Conservation (phyloP, 2,113 vertebrate genomes). For the Leptobrachium leishanense region DNA sequence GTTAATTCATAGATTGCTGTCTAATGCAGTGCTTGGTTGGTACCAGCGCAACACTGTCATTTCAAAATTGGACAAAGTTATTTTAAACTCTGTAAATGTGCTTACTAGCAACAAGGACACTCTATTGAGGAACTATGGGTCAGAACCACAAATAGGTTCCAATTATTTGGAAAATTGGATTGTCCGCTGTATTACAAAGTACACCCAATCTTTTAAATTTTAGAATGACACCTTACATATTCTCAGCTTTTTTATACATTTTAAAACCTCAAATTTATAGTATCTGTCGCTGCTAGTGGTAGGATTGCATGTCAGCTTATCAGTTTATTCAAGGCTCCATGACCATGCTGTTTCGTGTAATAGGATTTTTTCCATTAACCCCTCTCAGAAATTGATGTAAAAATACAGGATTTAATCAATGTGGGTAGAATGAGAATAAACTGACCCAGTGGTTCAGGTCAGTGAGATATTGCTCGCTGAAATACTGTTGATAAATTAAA, state of each 20-base stretch:
- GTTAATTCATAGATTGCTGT: too few species aligned
- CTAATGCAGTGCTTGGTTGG: too few species aligned
- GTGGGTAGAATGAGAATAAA: not conserved
- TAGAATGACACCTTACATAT: not conserved
- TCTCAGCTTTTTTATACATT: not conserved
- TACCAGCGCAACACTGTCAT: too few species aligned
- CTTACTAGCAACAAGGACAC: too few species aligned
- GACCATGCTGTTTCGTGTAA: not conserved
- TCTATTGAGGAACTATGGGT: not conserved
- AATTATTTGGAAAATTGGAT: constrained; percentile 28
- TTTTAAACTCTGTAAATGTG: too few species aligned
- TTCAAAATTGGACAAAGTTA: too few species aligned
- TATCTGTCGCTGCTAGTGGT: not conserved
- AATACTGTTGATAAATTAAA: not conserved
- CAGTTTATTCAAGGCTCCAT: not conserved
- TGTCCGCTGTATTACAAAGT: constrained; percentile 12
- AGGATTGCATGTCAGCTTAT: not conserved
- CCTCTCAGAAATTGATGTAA: not conserved
- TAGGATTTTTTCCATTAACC: not conserved
- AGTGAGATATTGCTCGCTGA: not conserved
- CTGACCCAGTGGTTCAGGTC: constrained; percentile 18
- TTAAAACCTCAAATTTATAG: not conserved
- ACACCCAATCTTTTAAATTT: not conserved
- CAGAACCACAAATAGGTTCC: not conserved
- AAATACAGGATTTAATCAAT: constrained; percentile 27